Percentiles rank a stretch among this genome's conserved stretches.
phyloP scores from a whole-genome alignment of 2,888 invertebrate species.

The Lochmaea crataegi region DNA sequence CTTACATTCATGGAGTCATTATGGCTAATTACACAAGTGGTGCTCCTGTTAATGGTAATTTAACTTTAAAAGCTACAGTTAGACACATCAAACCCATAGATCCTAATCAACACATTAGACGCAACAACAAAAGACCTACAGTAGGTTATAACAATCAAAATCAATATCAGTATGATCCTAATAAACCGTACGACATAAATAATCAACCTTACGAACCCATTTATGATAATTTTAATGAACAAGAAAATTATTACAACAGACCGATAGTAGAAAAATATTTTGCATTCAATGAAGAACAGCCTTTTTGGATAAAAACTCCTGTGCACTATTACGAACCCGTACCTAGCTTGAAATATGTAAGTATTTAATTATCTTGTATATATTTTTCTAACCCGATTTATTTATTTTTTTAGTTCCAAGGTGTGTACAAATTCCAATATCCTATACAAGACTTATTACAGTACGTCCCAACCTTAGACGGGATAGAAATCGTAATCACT shows the following conservation, averaged over 20 bases:
- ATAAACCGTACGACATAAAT: constrained; percentile 37
- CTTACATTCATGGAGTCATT: constrained; percentile 84
- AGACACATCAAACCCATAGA: constrained; percentile 72
- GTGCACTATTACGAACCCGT: constrained; percentile 71
- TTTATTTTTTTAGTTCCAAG: constrained; percentile 80
- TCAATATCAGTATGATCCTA: constrained; percentile 13
- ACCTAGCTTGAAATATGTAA: constrained; percentile 80
- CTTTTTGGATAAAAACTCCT: constrained; percentile 81
- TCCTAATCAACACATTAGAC: constrained; percentile 48
- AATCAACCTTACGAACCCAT: constrained; percentile 33
- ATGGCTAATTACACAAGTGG: constrained; percentile 97
- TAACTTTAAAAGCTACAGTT: constrained; percentile 85
- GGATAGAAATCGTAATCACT: constrained; percentile 84
- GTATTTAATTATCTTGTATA: constrained; percentile 54
- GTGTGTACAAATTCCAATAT: constrained; percentile 88
- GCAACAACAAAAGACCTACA: constrained; percentile 46
- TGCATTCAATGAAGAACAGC: constrained; percentile 83
- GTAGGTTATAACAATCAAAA: constrained; percentile 28
- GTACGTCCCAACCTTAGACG: constrained; percentile 75
- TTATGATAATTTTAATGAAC: constrained; percentile 35
- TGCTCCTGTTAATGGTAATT: constrained; percentile 88
- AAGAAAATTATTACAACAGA: constrained; percentile 46
- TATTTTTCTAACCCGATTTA: background rate
- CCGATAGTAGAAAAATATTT: constrained; percentile 75
- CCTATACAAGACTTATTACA: constrained; percentile 82